Evolutionary conservation across 1,140 invertebrate species (phyloP), one percentile per base, ranked within the genome.

Genomic region (Drosophila pallidifrons): DNA sequence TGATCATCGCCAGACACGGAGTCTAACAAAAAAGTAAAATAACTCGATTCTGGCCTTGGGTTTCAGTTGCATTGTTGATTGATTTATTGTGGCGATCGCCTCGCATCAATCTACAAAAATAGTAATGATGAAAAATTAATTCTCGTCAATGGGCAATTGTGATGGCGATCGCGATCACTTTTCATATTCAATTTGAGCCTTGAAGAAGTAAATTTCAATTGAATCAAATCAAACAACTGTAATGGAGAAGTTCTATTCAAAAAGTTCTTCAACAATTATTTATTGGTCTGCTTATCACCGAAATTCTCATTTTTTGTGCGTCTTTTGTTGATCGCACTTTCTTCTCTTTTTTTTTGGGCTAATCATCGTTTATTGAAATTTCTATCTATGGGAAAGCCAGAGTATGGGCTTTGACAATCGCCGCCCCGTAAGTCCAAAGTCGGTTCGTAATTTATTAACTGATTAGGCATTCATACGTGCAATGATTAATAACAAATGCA

Each of bases 51-150:
- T 74, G 49, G 49, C 63, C 75, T 59, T 61, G 69, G 38, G 8
- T 41, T 38, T 6, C 58, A 77, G 75, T 16, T 82, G 81, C 77
- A 85, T 88, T 89, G 81, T 85, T 86, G 83, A 89, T 85, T 88
- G 83, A 88, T 88, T 88, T 88, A 88, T 88, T 88, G 83, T 89
- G 70, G 77, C 64, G 35, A 72, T 65, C 25, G 4, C n/a, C 32
- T 13, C 45, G 59, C 16, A 38, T 45, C 80, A 68, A 67, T 51
- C 55, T 47, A 60, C 54, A 69, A 54, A 70, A 80, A 77, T 81
- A 72, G 81, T 91, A 91, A 91, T 83, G 90, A 91, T 91, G 90
- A 91, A 91, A 91, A 91, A 91, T 91, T 91, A 91, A 91, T 83
- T 74, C 78, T 82, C 74, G 75, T 76, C 80, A 81, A 80, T 81